phyloP scores from a whole-genome alignment of 2,797 vertebrate genomes.

The Sebastes trivittatus region DNA sequence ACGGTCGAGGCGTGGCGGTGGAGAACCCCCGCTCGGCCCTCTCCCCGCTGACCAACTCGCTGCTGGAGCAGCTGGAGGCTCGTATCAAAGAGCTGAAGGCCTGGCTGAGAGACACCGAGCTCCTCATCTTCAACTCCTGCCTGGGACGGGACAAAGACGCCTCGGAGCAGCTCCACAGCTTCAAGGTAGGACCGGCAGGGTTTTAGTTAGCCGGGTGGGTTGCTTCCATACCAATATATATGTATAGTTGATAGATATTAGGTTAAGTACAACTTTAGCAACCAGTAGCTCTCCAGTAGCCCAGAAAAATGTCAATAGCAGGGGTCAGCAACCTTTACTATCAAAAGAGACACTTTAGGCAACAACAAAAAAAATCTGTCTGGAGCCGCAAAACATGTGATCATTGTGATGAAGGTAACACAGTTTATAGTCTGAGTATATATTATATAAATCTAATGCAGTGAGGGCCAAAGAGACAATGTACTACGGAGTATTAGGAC shows the following conservation, averaged over 20 bases:
- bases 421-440: too few relatives aligned
- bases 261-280: neutral
- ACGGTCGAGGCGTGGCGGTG: constrained; percentile 44
- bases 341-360: too few relatives aligned
- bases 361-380: too few relatives aligned
- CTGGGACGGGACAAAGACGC: constrained; percentile 84
- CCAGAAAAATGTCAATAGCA: neutral
- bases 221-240: too few relatives aligned
- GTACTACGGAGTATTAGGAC: too few relatives aligned
- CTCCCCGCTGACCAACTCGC: constrained; percentile 90
- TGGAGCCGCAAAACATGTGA: too few relatives aligned
- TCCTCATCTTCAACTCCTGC: constrained; percentile 98
- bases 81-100: constrained; percentile 96
- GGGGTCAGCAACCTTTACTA: too few relatives aligned
- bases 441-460: too few relatives aligned
- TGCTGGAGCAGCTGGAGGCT: constrained; percentile 94
- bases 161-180: constrained; percentile 78
- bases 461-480: too few relatives aligned
- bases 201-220: too few relatives aligned
- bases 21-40: constrained; percentile 85
- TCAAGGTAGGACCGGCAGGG: constrained; percentile 80
- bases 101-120: constrained; percentile 97
- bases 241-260: neutral
- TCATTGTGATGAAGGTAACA: too few relatives aligned
- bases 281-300: neutral